Percentiles rank a stretch among this genome's conserved stretches.
Evolutionary conservation across 64 coral and sea anemone genomes (phyloP).

Genomic region (Dendronephthya gigantea): DNA sequence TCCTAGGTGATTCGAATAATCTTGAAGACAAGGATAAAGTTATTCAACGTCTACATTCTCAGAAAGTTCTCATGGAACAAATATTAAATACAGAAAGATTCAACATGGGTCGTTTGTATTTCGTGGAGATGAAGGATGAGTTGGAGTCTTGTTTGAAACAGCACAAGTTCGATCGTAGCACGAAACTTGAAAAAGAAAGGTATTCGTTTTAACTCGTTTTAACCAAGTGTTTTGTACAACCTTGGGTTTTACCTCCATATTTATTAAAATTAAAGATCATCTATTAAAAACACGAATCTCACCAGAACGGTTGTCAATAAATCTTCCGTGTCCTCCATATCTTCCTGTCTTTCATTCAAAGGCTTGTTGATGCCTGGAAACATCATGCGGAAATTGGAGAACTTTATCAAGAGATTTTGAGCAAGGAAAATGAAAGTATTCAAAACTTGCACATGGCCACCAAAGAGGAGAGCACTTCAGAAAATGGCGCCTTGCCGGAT

Average conservation of each 20-base stretch:
- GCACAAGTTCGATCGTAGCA: background rate
- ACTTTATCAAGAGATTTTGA: background rate
- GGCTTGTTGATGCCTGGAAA: background rate
- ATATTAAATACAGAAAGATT: slow-evolving; percentile 68
- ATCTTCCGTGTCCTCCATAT: too few species aligned
- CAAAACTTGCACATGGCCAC: background rate
- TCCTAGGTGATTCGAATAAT: background rate
- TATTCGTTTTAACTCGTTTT: background rate
- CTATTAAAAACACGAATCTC: too few species aligned
- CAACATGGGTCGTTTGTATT: slow-evolving; percentile 67
- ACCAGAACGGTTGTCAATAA: too few species aligned
- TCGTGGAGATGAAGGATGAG: slow-evolving; percentile 92
- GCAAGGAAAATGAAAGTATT: background rate
- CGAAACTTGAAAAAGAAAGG: background rate
- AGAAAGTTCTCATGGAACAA: slow-evolving; percentile 63
- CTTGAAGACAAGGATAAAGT: slow-evolving; percentile 28
- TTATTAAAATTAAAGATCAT: background rate
- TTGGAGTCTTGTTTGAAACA: slow-evolving; percentile 39
- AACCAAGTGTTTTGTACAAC: background rate
- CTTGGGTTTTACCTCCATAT: background rate
- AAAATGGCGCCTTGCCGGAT: background rate
- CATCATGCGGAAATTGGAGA: background rate
- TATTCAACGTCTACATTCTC: slow-evolving; percentile 54
- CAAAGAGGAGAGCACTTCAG: background rate
- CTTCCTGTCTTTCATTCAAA: too few species aligned